Conservation (phyloP, 2,797 vertebrate species). For the Philypnodon macrostomus region DNA sequence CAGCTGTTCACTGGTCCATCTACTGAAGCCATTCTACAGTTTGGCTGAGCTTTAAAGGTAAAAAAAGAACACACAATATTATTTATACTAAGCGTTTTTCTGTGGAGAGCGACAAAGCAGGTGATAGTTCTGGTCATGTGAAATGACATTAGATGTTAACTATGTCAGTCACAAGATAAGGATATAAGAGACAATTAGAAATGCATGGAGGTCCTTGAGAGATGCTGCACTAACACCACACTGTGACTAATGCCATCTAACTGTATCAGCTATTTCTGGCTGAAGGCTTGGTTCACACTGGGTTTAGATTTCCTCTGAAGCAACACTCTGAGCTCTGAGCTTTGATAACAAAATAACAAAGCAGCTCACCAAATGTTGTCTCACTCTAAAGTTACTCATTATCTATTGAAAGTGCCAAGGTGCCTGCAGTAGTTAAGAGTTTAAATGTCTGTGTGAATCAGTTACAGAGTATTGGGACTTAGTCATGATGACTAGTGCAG, state of each 20-base stretch:
- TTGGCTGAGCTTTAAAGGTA: constrained; percentile 4
- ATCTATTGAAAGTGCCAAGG: no score
- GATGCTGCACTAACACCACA: constrained; percentile 32
- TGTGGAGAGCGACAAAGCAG: constrained; percentile 5
- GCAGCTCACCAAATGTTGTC: constrained; percentile 8
- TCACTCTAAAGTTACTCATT: no score
- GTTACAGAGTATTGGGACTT: constrained; percentile 45
- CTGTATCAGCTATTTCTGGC: constrained; percentile 53
- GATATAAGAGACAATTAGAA: constrained; percentile 30
- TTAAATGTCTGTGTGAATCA: constrained; percentile 45
- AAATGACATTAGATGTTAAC: constrained; percentile 19
- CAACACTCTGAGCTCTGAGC: constrained; percentile 6
- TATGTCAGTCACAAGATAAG: constrained; percentile 23
- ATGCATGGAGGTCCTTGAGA: constrained; percentile 13
- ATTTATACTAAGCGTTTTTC: background rate
- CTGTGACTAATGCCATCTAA: constrained; percentile 55
- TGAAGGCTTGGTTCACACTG: constrained; percentile 36
- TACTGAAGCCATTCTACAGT: constrained; percentile 22
- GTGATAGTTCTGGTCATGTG: constrained; percentile 26
- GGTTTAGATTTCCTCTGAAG: constrained; percentile 45
- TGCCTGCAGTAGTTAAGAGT: constrained; percentile 58
- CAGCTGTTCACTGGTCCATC: background rate
- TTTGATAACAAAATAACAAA: background rate
- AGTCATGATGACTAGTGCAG: constrained; percentile 43
- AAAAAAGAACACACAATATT: background rate